These are phyloP conservation scores for Scortum barcoo DNA, from an alignment of 2,113 vertebrate species.

Conservation along the genomic window DNA sequence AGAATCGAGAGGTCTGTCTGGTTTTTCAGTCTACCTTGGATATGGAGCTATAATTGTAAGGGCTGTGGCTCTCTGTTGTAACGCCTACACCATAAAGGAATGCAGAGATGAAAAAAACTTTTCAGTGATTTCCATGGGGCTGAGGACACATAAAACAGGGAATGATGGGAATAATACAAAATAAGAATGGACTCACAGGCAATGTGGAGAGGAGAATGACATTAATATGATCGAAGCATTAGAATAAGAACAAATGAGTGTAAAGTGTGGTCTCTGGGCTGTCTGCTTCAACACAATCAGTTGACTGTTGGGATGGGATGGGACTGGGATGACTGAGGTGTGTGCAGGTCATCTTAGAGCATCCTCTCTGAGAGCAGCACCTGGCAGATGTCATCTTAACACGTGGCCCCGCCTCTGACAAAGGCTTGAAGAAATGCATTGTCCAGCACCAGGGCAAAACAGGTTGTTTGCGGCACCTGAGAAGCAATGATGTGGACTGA, in stretches of 20 bases:
- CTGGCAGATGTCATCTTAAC: neutral
- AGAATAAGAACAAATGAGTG: neutral
- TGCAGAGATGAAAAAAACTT: neutral
- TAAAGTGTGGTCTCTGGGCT: neutral
- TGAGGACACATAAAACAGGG: no score
- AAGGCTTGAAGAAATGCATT: neutral
- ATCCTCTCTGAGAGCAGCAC: neutral
- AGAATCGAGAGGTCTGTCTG: neutral
- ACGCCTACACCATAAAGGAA: neutral
- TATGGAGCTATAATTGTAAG: neutral
- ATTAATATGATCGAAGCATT: no score
- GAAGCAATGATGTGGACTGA: neutral
- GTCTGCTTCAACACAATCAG: neutral
- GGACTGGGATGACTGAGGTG: neutral
- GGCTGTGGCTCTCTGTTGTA: constrained; percentile 1
- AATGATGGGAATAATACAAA: neutral
- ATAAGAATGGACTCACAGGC: neutral
- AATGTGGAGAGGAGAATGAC: neutral
- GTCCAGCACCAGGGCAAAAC: neutral
- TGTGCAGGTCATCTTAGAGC: neutral
- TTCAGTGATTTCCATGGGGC: neutral
- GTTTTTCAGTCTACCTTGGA: neutral
- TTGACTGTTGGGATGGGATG: neutral
- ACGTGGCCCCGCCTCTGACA: neutral
- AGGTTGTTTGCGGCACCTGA: neutral